A percentile compares a stretch with the other conserved stretches of the same genome.
phyloP scores from a whole-genome alignment of 2,888 invertebrate genomes.

The Amphimallon solstitiale region DNA sequence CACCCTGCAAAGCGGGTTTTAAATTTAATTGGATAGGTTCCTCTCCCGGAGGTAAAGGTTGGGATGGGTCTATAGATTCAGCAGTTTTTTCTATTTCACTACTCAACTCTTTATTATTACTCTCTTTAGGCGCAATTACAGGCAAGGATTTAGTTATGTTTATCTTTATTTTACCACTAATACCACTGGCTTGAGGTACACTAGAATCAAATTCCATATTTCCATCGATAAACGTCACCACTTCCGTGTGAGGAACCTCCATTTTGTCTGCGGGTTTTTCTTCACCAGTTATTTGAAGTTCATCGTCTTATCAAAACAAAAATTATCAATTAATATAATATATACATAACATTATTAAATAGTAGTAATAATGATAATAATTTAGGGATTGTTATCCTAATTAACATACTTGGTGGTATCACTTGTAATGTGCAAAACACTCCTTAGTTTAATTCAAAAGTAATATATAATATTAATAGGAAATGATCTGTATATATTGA shows the following conservation, averaged over 20 bases:
- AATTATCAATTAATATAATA: background rate
- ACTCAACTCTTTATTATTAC: constrained; percentile 54
- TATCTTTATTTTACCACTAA: constrained; percentile 76
- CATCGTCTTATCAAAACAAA: constrained; percentile 23
- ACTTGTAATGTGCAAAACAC: no score
- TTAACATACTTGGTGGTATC: no score
- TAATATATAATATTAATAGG: no score
- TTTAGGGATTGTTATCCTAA: no score
- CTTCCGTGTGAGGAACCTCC: constrained; percentile 68
- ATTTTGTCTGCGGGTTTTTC: constrained; percentile 54
- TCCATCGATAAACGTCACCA: constrained; percentile 78
- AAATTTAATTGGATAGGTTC: constrained; percentile 66
- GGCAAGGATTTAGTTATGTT: constrained; percentile 79
- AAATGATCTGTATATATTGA: no score
- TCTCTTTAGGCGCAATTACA: constrained; percentile 64
- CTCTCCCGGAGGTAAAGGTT: constrained; percentile 71
- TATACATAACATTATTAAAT: no score
- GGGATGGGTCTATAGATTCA: constrained; percentile 57
- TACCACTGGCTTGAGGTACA: constrained; percentile 54
- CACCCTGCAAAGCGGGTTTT: constrained; percentile 74
- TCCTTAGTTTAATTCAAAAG: no score
- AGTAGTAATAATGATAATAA: no score
- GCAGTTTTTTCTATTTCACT: constrained; percentile 48
- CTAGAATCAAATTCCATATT: constrained; percentile 70
- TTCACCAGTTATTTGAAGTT: constrained; percentile 63